Evolutionary conservation across 1,140 invertebrate species (phyloP), one percentile per base, ranked within the genome.

Genomic region (Vanessa atalanta): DNA sequence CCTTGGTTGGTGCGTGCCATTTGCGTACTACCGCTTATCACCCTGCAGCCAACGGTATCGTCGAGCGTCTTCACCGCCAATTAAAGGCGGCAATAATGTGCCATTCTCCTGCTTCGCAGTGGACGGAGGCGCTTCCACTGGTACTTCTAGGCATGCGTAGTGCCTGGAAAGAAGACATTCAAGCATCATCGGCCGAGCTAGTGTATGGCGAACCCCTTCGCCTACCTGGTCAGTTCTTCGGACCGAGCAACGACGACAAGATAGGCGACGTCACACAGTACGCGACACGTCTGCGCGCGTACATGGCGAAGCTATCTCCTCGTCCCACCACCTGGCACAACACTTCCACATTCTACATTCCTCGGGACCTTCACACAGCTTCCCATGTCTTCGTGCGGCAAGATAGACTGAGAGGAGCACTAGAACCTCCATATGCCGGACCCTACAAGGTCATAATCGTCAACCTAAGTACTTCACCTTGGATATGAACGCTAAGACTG

Each of bases 401-500:
- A 63, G 89, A 89, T 55, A 75, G 73, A 15, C 84, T 89, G 0
- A 73, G 82, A 13, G 53, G 23, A 23, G 76, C 88, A 6, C 79
- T 92, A n/a, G 76, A 89, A 75, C 80, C 83, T 55, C 89, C 89
- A 1, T 93, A 93, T 67, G 78, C 79, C 8, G 89, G 93, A 53
- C 89, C 88, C 1, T 92, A 79, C 72, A 63, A 77, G 61, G 87
- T 92, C 8, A 37, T 88, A 3, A 75, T n/a, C 80, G 83, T 9
- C 47, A 73, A 0, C 61, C 72, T 6, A 90, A 90, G 74, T 79
- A 70, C 55, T 89, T 84, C 69, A 80, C 69, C 37, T 66, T 90
- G 6, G 70, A 82, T 1, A 76, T 84, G 2, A 77, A 78, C 31
- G 84, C 78, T 3, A 84, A 79, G 76, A 67, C 75, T 4, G 66